A percentile compares a stretch with the other conserved stretches of the same genome.
These are phyloP conservation scores for Peribatodes rhomboidaria DNA, from an alignment of 2,888 invertebrate genomes.

Conservation along the genomic window DNA sequence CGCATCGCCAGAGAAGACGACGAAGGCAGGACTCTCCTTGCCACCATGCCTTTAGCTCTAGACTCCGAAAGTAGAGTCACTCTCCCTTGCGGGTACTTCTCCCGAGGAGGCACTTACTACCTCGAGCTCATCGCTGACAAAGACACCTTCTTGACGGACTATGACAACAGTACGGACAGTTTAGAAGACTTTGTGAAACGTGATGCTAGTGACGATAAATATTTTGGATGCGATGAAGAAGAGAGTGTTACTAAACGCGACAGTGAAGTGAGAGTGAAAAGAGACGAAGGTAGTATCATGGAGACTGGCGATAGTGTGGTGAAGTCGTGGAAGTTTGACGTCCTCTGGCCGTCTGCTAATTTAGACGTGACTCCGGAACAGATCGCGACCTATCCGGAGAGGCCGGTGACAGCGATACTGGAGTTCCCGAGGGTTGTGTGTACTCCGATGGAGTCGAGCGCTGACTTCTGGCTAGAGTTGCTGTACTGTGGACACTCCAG, in stretches of 20 bases:
- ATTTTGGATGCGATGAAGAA: not conserved
- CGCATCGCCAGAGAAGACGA: slow-evolving; percentile 83
- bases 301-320: slow-evolving; percentile 77
- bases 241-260: not conserved
- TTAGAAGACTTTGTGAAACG: slow-evolving; percentile 51
- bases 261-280: slow-evolving; percentile 55
- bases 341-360: slow-evolving; percentile 92
- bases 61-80: slow-evolving; percentile 83
- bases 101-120: slow-evolving; percentile 89
- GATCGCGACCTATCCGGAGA: slow-evolving; percentile 92
- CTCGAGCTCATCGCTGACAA: slow-evolving; percentile 75
- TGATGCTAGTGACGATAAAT: slow-evolving; percentile 52
- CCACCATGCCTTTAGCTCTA: slow-evolving; percentile 81
- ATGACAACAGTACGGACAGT: slow-evolving; percentile 62
- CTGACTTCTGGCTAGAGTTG: slow-evolving; percentile 92
- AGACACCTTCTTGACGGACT: slow-evolving; percentile 64
- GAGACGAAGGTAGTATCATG: slow-evolving; percentile 72
- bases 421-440: slow-evolving; percentile 92
- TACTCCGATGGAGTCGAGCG: slow-evolving; percentile 86
- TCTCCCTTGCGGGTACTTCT: slow-evolving; percentile 91
- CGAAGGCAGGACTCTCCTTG: slow-evolving; percentile 73
- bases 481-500: slow-evolving; percentile 91
- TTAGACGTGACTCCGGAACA: slow-evolving; percentile 91
- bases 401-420: slow-evolving; percentile 90
- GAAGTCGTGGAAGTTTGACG: slow-evolving; percentile 89